Evolutionary conservation across 2,888 invertebrate genomes (phyloP), one percentile per base, ranked within the genome.

Genomic region (Willowsia nigromaculata): DNA sequence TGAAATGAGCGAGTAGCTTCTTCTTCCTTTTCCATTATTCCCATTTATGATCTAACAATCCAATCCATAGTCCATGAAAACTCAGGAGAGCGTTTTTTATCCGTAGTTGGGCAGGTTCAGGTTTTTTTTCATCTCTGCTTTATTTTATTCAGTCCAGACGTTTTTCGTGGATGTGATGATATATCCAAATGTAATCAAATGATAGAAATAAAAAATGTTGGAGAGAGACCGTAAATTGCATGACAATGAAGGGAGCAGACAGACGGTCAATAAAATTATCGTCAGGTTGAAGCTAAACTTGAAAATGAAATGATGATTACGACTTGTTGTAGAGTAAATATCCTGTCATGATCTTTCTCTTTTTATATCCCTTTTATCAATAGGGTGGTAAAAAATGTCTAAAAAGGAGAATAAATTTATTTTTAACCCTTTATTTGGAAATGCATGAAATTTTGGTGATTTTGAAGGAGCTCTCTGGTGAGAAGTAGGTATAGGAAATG

Each of bases 61-160:
- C n/a, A n/a, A n/a, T n/a, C n/a, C n/a, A n/a, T n/a, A n/a, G n/a
- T n/a, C n/a, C n/a, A n/a, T n/a, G n/a, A n/a, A 59, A 4, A 59
- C 13, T 76, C 78, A 62, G 62, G 47, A 74, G 40, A 7, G 9
- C 9, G 5, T 40, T 74, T 85, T 76, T 86, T 81, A 71, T 86
- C 86, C 86, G 47, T 86, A 86, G 86, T 86, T 86, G 86, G 86
- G 80, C 80, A 86, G 86, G 86, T 86, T 80, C 78, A 65, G 80
- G 78, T 74, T 74, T 68, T 68, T 74, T 43, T 56, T 53, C 30
- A 33, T 50, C 53, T 33, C 37, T 68, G n/a, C 53, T 50, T 30
- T 18, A 37, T 33, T 37, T 68, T 33, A 37, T 62, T 37, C 4
- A 37, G n/a, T 43, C 22, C 40, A 43, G 68, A 22, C 22, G 9